Evolutionary conservation across 2,888 invertebrate species (phyloP).

Genomic region (Alviniconcha strummeri): DNA sequence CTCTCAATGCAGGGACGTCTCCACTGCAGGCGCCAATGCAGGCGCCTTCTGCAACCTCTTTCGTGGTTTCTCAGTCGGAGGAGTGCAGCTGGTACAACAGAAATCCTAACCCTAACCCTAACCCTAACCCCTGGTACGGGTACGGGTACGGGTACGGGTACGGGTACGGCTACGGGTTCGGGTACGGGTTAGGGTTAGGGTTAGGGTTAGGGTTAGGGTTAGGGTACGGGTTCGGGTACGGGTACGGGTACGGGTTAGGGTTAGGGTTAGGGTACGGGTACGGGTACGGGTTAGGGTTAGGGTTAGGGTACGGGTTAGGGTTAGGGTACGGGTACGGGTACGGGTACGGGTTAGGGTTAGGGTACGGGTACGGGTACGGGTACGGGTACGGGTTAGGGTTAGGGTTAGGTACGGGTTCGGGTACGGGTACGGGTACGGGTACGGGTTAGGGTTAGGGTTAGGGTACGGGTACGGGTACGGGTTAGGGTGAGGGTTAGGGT

Average conservation of each 20-base stretch:
- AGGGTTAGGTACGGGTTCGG: constrained; percentile 32
- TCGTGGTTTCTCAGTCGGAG: too few relatives aligned
- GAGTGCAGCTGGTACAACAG: too few relatives aligned
- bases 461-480: constrained; percentile 46
- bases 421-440: constrained; percentile 30
- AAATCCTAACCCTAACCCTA: too few relatives aligned
- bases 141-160: constrained; percentile 49
- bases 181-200: constrained; percentile 33
- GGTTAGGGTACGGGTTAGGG: constrained; percentile 48
- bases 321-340: too few relatives aligned
- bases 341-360: constrained; percentile 49
- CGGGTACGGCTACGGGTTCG: constrained; percentile 50
- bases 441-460: constrained; percentile 46
- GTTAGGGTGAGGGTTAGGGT: constrained; percentile 36
- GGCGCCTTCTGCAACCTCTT: too few relatives aligned
- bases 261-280: constrained; percentile 57
- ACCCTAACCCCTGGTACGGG: too few relatives aligned
- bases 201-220: constrained; percentile 27
- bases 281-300: constrained; percentile 51
- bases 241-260: constrained; percentile 47
- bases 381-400: constrained; percentile 19
- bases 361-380: constrained; percentile 29
- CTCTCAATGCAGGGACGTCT: too few relatives aligned
- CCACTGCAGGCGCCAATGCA: too few relatives aligned
- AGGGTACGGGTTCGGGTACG: neutral